Evolutionary conservation across 2,113 vertebrate genomes (phyloP), one percentile per base, ranked within the genome.

Genomic region (Pollachius pollachius): DNA sequence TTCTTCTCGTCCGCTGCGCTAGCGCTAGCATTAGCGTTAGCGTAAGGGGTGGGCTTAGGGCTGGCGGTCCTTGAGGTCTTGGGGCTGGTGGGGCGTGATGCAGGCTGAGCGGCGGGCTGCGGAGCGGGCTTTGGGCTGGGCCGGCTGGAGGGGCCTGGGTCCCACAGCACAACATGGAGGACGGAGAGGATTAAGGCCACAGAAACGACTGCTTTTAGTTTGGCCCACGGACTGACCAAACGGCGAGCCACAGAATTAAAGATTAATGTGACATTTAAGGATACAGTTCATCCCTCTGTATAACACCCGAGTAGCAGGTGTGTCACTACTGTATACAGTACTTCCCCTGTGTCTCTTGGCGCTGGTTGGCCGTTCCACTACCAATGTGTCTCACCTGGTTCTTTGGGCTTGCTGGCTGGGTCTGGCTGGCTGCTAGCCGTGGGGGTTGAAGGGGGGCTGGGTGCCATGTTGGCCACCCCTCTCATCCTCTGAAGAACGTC

Each of bases 401-500:
- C 77, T 77, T 83, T 65, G 54, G 48, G 21, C 75, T 62, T 52
- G 27, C 8, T 62, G 7, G 63, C 17, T 30, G 85, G 58, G 18
- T 74, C 12, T 27, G 75, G 3, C 18, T 58, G 37, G 30, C 4
- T 73, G 54, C 56, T 62, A 41, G 41, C 9, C 12, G 41, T 7
- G 41, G 41, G 8, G 41, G 41, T 7, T 48, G 41, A 48, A 48
- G 41, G 41, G 8, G 41, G 41, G 11, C 81, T 81, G 64, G 86
- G 81, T 68, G 82, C 21, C 16, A 87, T 85, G 73, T 85, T 83
- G 37, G 79, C 80, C 4, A 87, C 88, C 69, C 88, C 88, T 78
- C 64, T 88, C 91, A 92, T 92, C 80, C 90, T 87, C 78, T 90
- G 87, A 21, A 92, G 89, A 62, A 92, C 91, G 65, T 92, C 90